A percentile compares a stretch with the other conserved stretches of the same genome.
These are phyloP conservation scores for Ypsolopha scabrella DNA, from an alignment of 2,888 invertebrate genomes.

Conservation along the genomic window DNA sequence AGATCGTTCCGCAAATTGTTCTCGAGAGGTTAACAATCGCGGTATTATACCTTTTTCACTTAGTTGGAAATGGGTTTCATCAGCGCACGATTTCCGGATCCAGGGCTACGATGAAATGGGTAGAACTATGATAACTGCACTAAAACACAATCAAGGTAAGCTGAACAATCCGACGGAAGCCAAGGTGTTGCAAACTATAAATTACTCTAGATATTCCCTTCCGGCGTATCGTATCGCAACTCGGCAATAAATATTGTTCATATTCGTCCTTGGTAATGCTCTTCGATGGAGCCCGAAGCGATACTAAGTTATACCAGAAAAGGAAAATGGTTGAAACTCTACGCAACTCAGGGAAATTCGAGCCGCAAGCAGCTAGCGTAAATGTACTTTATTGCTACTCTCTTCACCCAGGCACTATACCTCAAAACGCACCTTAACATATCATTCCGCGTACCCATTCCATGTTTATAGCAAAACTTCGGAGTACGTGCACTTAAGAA, in stretches of 20 bases:
- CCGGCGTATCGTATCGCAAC: slow-evolving; percentile 44
- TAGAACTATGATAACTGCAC: slow-evolving; percentile 1
- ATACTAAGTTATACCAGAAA: slow-evolving; percentile 7
- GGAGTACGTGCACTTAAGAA: slow-evolving; percentile 64
- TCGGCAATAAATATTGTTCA: slow-evolving; percentile 59
- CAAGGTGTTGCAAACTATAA: slow-evolving; percentile 54
- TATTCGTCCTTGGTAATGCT: slow-evolving; percentile 52
- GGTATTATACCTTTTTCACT: background rate
- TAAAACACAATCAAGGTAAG: slow-evolving; percentile 4
- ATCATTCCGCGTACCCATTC: slow-evolving; percentile 63
- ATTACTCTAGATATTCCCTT: slow-evolving; percentile 55
- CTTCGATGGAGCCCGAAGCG: slow-evolving; percentile 28
- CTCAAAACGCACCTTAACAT: slow-evolving; percentile 41
- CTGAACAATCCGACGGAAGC: slow-evolving; percentile 20
- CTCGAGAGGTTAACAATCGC: slow-evolving; percentile 19
- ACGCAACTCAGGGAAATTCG: background rate
- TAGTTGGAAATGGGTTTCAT: background rate
- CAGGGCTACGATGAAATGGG: background rate
- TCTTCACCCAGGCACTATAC: background rate
- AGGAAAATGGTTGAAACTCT: background rate
- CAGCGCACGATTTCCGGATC: background rate
- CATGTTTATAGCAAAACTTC: slow-evolving; percentile 67
- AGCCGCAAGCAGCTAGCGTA: background rate
- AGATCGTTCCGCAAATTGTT: slow-evolving; percentile 33
- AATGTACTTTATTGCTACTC: background rate